Conservation (phyloP, 1,140 invertebrate species). For the Sminthurides bifidus region DNA sequence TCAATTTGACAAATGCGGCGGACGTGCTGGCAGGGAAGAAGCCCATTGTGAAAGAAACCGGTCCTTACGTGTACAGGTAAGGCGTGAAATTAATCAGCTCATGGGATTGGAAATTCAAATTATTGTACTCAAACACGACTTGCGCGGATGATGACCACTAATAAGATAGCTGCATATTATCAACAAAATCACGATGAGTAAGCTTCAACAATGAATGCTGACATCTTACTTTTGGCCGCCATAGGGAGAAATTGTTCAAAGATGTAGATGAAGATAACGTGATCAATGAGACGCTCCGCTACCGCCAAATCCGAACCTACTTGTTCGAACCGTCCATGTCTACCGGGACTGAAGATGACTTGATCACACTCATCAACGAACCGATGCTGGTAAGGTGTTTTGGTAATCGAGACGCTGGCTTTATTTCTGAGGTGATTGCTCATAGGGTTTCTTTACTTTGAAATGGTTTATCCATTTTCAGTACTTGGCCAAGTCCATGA, state of each 20-base stretch:
- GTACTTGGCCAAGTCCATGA: background rate
- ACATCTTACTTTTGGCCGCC: too few relatives aligned
- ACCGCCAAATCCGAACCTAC: constrained; percentile 19
- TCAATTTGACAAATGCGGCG: constrained; percentile 40
- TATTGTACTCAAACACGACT: background rate
- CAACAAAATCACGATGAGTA: too few relatives aligned
- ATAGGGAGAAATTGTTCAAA: constrained; percentile 21
- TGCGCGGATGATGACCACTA: too few relatives aligned
- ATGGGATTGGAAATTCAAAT: background rate
- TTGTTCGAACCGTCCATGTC: constrained; percentile 24
- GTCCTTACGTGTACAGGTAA: constrained; percentile 44
- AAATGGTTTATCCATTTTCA: background rate
- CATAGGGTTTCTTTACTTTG: background rate
- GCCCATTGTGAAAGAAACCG: constrained; percentile 39
- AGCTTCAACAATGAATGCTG: too few relatives aligned
- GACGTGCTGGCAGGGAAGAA: constrained; percentile 38
- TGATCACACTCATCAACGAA: constrained; percentile 21
- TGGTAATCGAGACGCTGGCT: background rate
- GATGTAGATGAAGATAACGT: constrained; percentile 19
- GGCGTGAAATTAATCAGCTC: background rate
- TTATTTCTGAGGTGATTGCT: background rate
- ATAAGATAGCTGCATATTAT: too few relatives aligned
- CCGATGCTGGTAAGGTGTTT: constrained; percentile 19
- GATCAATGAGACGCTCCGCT: constrained; percentile 17
- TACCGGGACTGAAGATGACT: constrained; percentile 20